Conservation (phyloP, 2,113 vertebrate species). For the Tenebrosternarchus preto region DNA sequence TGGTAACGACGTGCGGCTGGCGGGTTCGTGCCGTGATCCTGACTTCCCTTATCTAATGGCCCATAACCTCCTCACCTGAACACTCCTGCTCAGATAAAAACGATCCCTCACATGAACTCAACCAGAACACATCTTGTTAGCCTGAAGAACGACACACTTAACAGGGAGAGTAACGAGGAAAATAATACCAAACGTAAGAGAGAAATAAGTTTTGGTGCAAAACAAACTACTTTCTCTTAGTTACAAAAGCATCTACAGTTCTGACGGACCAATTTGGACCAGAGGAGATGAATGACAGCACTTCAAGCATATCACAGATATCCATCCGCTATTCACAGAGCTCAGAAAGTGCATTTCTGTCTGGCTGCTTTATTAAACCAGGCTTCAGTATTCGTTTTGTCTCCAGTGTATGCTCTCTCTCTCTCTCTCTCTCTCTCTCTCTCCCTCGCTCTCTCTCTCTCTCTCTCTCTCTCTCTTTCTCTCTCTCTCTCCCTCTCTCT, state of each 20-base stretch:
- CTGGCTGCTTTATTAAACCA: constrained; percentile 38
- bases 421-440: constrained; percentile 28
- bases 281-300: constrained; percentile 16
- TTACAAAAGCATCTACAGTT: constrained; percentile 14
- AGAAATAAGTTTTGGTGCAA: background rate
- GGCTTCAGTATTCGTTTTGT: constrained; percentile 28
- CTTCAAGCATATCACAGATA: background rate
- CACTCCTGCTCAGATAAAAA: background rate
- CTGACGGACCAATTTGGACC: constrained; percentile 12
- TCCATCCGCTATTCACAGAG: background rate
- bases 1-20: constrained; percentile 39
- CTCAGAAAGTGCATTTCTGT: background rate
- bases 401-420: background rate
- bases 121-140: constrained; percentile 10
- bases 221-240: background rate
- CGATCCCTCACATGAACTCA: background rate
- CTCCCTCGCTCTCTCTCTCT: constrained; percentile 24
- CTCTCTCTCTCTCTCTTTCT: constrained; percentile 33
- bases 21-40: background rate
- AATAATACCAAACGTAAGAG: background rate
- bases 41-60: constrained; percentile 13
- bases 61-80: constrained; percentile 1
- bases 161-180: background rate
- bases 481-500: constrained; percentile 26
- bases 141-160: background rate